Base-by-base conservation (phyloP, 2,888 invertebrate genomes). In the Hirtodrosophila cameraria region DNA sequence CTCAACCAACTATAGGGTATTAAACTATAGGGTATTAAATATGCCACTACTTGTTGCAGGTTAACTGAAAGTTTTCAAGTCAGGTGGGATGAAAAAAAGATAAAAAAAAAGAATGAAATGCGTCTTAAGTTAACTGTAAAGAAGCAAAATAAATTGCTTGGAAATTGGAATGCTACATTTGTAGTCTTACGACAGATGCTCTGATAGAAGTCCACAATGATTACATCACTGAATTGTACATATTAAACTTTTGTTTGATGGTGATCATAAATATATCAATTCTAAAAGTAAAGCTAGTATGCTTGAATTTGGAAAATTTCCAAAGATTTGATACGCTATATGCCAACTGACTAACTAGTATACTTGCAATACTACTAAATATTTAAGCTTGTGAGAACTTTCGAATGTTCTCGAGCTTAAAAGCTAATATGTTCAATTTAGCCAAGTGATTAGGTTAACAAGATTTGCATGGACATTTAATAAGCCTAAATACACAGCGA, bases 121-220 rank as follows among this genome's bases (percentile, higher is more conserved):
- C 1, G 2, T 9, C 2, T 8, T 5, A 9, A 6, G 9, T 7
- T 7, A 9, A 23, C n/a, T 9, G 1, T n/a, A 39, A 23, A 3
- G 7, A 30, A 31, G 18, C 12, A 18, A 43, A 30, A 30, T 20
- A 16, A 41, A 39, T 16, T 30, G 16, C 35, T 30, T 9, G 31
- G 39, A 59, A 62, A 52, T 53, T 46, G 16, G 12, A 11, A 31
- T 20, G 11, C 31, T 42, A 38, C 31, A 63, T 60, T 35, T 18
- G 30, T 11, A 12, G 41, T 13, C 41, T 49, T 42, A 54, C 25
- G 38, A 28, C 20, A 15, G 25, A 25, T 7, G 23, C 8, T 6
- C 15, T 36, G 18, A 8, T 39, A 13, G 16, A 25, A 61, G 45
- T 25, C 20, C 16, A 25, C 13, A 23, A 2, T 12, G 12, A 45